Evolutionary conservation across 2,888 invertebrate genomes (phyloP).

Genomic region (Hirtodrosophila duncani): DNA sequence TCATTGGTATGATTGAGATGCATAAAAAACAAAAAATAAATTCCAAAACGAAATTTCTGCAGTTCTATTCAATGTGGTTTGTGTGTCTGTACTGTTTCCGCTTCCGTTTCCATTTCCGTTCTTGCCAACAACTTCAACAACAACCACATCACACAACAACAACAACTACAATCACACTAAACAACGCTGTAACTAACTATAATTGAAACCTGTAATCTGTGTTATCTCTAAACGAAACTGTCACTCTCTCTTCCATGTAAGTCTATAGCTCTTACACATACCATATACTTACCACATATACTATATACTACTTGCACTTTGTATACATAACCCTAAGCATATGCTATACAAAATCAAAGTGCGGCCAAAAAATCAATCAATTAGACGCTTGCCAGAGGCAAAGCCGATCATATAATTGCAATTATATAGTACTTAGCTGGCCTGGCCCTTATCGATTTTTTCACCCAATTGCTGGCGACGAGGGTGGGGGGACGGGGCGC

Average conservation of each 20-base stretch:
- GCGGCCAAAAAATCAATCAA: constrained; percentile 52
- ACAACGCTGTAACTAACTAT: constrained; percentile 28
- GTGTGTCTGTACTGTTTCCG: constrained; percentile 23
- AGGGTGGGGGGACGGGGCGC: no score
- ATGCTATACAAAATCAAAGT: constrained; percentile 29
- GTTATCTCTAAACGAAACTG: constrained; percentile 28
- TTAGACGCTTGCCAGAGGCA: neutral
- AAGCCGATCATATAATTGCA: constrained; percentile 7
- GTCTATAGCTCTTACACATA: constrained; percentile 28
- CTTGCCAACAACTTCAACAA: constrained; percentile 13
- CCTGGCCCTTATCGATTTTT: constrained; percentile 53
- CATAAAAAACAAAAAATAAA: constrained; percentile 1
- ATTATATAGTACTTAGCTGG: neutral
- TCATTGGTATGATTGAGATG: constrained; percentile 77
- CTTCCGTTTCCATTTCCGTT: constrained; percentile 21
- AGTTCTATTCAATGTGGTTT: constrained; percentile 19
- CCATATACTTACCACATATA: constrained; percentile 1
- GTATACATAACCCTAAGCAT: constrained; percentile 29
- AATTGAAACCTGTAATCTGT: constrained; percentile 18
- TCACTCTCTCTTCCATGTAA: constrained; percentile 49
- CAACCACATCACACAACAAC: constrained; percentile 15
- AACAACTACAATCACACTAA: constrained; percentile 23
- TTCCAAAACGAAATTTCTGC: constrained; percentile 6
- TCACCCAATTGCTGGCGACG: constrained; percentile 3
- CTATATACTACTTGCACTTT: neutral